A percentile compares a stretch with the other conserved stretches of the same genome.
phyloP scores from a whole-genome alignment of 2,888 invertebrate species.

The Pyrgus malvae region DNA sequence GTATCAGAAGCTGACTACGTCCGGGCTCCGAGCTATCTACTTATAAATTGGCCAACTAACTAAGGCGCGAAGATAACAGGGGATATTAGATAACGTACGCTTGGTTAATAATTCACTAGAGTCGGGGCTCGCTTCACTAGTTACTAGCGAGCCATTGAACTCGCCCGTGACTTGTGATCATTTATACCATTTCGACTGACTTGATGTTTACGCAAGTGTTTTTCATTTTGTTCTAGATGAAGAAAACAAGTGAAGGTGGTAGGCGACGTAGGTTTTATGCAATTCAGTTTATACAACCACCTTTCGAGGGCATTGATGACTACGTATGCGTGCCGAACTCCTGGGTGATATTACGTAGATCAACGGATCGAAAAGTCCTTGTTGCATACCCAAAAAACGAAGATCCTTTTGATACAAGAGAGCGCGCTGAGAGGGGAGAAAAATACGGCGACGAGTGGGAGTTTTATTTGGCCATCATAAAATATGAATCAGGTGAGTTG shows the following conservation, averaged over 20 bases:
- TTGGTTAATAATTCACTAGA: no score
- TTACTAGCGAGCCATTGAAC: no score
- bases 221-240: background rate
- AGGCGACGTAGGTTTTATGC: background rate
- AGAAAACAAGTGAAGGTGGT: background rate
- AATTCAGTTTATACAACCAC: slow-evolving; percentile 23
- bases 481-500: slow-evolving; percentile 24
- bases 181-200: no score
- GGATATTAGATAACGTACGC: no score
- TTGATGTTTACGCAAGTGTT: no score
- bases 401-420: slow-evolving; percentile 21
- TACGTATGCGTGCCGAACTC: slow-evolving; percentile 22
- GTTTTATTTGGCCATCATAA: slow-evolving; percentile 16
- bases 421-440: slow-evolving; percentile 25
- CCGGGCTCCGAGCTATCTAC: no score
- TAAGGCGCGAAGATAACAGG: no score
- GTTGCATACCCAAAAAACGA: slow-evolving; percentile 24
- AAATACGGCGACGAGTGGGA: slow-evolving; percentile 15
- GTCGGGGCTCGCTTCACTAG: no score
- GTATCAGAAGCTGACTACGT: no score
- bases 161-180: no score
- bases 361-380: background rate
- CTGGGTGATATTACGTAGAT: slow-evolving; percentile 11
- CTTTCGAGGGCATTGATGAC: no score
- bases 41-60: no score